These are phyloP conservation scores for Siphamia tubifer DNA, from an alignment of 2,113 vertebrate genomes.

Conservation along the genomic window DNA sequence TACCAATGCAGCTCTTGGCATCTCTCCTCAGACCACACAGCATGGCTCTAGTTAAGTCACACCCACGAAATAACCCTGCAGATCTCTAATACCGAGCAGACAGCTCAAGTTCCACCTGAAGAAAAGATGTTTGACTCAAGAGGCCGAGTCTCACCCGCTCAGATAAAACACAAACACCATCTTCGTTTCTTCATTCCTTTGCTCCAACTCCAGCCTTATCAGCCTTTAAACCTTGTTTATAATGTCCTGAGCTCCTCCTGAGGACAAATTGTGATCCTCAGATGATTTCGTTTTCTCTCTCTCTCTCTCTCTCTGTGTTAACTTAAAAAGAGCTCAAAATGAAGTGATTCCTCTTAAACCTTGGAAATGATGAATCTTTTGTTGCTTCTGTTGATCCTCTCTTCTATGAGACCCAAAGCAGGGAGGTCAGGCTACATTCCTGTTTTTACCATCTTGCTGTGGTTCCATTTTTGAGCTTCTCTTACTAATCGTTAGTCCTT, in stretches of 20 bases:
- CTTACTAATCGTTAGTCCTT: slow-evolving; percentile 44
- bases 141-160: slow-evolving; percentile 40
- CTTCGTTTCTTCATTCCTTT: slow-evolving; percentile 24
- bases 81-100: slow-evolving; percentile 17
- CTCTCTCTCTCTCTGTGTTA: slow-evolving; percentile 1
- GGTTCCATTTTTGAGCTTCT: slow-evolving; percentile 41
- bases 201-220: slow-evolving; percentile 6
- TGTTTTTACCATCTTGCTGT: slow-evolving; percentile 38
- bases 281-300: background rate
- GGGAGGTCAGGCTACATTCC: slow-evolving; percentile 13
- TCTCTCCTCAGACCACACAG: slow-evolving; percentile 82
- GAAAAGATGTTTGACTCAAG: slow-evolving; percentile 2
- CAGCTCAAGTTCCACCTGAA: slow-evolving; percentile 31
- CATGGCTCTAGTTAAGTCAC: slow-evolving; percentile 67
- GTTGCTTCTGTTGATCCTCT: background rate
- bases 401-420: slow-evolving; percentile 40
- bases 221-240: slow-evolving; percentile 5
- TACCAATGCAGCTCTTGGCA: slow-evolving; percentile 76
- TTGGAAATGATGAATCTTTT: slow-evolving; percentile 5
- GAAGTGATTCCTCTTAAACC: slow-evolving; percentile 1
- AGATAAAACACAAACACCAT: slow-evolving; percentile 29
- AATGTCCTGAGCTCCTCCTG: background rate
- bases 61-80: slow-evolving; percentile 53
- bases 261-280: slow-evolving; percentile 26
- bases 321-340: slow-evolving; percentile 10